Percentiles rank a stretch among this genome's conserved stretches.
Evolutionary conservation across 2,888 invertebrate species (phyloP).

Genomic region (Atrina japonica): DNA sequence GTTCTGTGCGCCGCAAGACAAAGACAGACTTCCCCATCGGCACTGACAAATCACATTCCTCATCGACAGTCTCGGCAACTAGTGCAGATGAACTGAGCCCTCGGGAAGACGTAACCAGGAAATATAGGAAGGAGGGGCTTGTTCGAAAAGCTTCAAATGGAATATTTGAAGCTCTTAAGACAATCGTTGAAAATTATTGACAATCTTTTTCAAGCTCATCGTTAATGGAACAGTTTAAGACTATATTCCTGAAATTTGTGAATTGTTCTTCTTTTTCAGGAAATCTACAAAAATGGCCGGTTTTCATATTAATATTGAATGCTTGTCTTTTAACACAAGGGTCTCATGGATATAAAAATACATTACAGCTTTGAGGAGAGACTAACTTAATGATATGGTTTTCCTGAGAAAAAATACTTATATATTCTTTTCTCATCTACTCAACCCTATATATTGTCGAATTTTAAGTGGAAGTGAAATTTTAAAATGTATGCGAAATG

Average conservation of each 20-base stretch:
- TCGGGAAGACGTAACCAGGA: background rate
- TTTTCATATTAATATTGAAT: background rate
- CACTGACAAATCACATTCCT: background rate
- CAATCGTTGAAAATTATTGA: conserved; percentile 7
- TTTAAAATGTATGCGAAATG: too few relatives aligned
- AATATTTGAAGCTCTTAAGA: conserved; percentile 1
- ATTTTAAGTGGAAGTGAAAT: too few relatives aligned
- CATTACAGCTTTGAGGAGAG: too few relatives aligned
- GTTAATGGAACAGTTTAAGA: too few relatives aligned
- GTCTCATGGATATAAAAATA: background rate
- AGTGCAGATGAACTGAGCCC: background rate
- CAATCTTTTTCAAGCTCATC: background rate
- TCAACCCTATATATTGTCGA: too few relatives aligned
- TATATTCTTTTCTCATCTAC: too few relatives aligned
- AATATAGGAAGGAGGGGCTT: background rate
- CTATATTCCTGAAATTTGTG: background rate
- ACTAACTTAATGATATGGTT: too few relatives aligned
- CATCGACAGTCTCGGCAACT: background rate
- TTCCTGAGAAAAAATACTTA: too few relatives aligned
- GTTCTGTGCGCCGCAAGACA: background rate
- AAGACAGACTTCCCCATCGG: background rate
- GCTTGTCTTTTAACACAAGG: background rate
- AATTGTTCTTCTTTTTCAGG: too few relatives aligned
- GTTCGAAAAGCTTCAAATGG: conserved; percentile 3
- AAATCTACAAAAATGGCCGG: too few relatives aligned